A percentile compares a stretch with the other conserved stretches of the same genome.
These are phyloP conservation scores for Sminthurinus aureus DNA, from an alignment of 2,888 invertebrate species.

Conservation along the genomic window DNA sequence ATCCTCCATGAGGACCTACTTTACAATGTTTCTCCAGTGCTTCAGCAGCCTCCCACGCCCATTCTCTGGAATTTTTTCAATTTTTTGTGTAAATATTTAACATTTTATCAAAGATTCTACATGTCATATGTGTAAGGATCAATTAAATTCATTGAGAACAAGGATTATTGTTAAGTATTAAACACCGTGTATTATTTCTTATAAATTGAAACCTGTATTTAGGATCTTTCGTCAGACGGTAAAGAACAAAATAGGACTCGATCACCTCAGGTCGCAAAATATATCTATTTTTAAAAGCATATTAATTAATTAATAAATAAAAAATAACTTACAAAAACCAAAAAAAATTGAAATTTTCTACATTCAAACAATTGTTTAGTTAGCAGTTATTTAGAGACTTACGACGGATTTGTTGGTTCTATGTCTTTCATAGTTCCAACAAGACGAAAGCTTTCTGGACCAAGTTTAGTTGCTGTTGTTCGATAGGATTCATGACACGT, in stretches of 20 bases:
- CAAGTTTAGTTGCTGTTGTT: constrained; percentile 70
- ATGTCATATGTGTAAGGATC: too few relatives aligned
- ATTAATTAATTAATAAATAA: too few relatives aligned
- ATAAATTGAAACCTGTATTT: constrained; percentile 68
- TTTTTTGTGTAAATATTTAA: constrained; percentile 74
- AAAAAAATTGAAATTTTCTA: too few relatives aligned
- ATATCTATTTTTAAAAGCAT: constrained; percentile 62
- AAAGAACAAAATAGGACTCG: constrained; percentile 97
- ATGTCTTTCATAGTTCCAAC: neutral
- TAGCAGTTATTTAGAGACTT: too few relatives aligned
- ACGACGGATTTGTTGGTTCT: constrained; percentile 62
- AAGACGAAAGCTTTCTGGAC: constrained; percentile 57
- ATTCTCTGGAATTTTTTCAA: constrained; percentile 65
- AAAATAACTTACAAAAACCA: too few relatives aligned
- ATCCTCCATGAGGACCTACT: constrained; percentile 69
- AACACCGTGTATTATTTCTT: too few relatives aligned
- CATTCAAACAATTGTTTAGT: too few relatives aligned
- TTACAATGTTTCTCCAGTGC: constrained; percentile 51
- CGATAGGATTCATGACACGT: constrained; percentile 62
- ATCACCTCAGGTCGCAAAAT: constrained; percentile 94
- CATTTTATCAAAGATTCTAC: too few relatives aligned
- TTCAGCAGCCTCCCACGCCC: constrained; percentile 55
- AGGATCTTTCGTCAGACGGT: constrained; percentile 93
- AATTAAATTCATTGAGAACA: too few relatives aligned
- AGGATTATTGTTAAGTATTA: too few relatives aligned